Evolutionary conservation across 1,140 invertebrate genomes (phyloP).

Genomic region (Tetramorium alpestre): DNA sequence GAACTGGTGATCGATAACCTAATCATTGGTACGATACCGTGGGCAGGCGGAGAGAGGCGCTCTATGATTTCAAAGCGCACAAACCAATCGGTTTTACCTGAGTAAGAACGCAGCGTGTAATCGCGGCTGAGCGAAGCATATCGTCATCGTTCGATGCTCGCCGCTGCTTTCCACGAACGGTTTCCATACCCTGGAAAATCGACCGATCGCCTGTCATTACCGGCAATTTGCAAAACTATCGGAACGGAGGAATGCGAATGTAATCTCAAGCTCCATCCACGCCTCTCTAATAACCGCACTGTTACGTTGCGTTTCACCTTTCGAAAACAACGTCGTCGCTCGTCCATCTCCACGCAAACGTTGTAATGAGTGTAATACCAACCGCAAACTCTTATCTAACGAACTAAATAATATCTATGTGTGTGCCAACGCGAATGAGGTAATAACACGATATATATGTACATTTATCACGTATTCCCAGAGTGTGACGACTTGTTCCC

Average conservation of each 20-base stretch:
- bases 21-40: constrained; percentile 17
- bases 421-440: background rate
- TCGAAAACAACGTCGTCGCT: constrained; percentile 38
- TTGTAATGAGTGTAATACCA: constrained; percentile 32
- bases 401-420: constrained; percentile 17
- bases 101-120: constrained; percentile 57
- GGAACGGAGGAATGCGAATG: constrained; percentile 56
- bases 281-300: constrained; percentile 44
- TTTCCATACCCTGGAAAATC: constrained; percentile 54
- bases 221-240: constrained; percentile 62
- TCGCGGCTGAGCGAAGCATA: constrained; percentile 66
- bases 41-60: background rate
- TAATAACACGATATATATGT: constrained; percentile 18
- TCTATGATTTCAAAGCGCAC: constrained; percentile 47
- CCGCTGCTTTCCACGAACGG: constrained; percentile 27
- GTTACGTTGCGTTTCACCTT: constrained; percentile 32
- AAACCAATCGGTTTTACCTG: constrained; percentile 65
- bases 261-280: constrained; percentile 52
- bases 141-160: constrained; percentile 61
- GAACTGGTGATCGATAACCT: constrained; percentile 32
- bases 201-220: constrained; percentile 56
- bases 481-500: constrained; percentile 3
- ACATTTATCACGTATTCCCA: background rate
- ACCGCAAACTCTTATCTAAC: constrained; percentile 12
- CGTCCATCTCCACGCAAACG: constrained; percentile 61